Evolutionary conservation across 30 jellyfish, hydroid and myxozoan genomes (phyloP).

Genomic region (Cassiopea andromeda): DNA sequence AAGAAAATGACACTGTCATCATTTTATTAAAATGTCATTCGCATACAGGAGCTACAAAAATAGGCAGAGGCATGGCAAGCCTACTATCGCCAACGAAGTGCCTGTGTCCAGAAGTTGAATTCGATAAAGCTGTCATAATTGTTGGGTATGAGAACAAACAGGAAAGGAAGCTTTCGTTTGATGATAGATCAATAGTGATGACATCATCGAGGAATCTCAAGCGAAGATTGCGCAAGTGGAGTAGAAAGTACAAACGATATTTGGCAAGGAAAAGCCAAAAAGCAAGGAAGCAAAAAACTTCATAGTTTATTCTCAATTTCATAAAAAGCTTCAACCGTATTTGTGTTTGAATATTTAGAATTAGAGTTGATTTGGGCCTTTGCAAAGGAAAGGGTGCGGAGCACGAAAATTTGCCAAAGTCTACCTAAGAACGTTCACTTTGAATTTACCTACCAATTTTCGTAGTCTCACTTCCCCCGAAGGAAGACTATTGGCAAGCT

Average conservation of each 20-base stretch:
- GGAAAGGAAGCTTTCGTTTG: conserved; percentile 25
- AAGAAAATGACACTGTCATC: background rate
- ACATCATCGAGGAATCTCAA: background rate
- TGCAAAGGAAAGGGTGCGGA: too few species aligned
- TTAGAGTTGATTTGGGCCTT: background rate
- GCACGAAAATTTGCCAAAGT: too few species aligned
- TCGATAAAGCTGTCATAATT: conserved; percentile 69
- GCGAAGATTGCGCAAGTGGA: conserved; percentile 57
- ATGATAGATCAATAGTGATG: conserved; percentile 20
- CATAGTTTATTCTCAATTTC: background rate
- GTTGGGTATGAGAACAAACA: conserved; percentile 76
- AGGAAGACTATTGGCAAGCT: too few species aligned
- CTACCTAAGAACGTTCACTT: too few species aligned
- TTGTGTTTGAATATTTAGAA: too few species aligned
- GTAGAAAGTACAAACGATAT: conserved; percentile 17
- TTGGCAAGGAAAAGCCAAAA: conserved; percentile 22
- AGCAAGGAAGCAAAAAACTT: conserved; percentile 3
- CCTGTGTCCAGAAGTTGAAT: conserved; percentile 83
- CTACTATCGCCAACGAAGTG: conserved; percentile 67
- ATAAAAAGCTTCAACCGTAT: background rate
- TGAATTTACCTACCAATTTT: too few species aligned
- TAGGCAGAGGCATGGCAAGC: background rate
- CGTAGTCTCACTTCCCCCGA: too few species aligned
- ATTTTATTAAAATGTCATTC: background rate
- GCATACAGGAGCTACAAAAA: background rate